Conservation (phyloP, 2,888 invertebrate genomes). For the Acrobasis repandana region DNA sequence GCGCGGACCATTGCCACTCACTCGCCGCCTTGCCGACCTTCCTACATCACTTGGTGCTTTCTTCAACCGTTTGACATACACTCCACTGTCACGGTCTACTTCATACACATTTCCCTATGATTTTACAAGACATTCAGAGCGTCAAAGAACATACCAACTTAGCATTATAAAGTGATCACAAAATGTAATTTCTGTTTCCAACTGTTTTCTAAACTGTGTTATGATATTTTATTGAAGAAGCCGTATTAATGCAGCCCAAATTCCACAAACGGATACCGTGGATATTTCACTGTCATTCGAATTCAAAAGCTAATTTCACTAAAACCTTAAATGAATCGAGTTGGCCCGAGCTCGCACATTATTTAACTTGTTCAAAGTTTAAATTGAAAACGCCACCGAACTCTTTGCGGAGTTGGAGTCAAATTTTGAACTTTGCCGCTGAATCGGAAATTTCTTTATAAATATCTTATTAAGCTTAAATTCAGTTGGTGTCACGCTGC, state of each 20-base stretch:
- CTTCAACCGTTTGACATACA: neutral
- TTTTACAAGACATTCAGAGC: slow-evolving; percentile 1
- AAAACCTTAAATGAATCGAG: slow-evolving; percentile 82
- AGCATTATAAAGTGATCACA: neutral
- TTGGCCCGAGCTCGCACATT: slow-evolving; percentile 78
- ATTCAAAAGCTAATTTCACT: slow-evolving; percentile 82
- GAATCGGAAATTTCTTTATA: slow-evolving; percentile 83
- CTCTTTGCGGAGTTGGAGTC: slow-evolving; percentile 78
- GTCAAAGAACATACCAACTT: neutral
- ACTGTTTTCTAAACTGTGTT: neutral
- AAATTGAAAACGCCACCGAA: slow-evolving; percentile 82
- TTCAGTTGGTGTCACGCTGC: slow-evolving; percentile 82
- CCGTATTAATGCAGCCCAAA: slow-evolving; percentile 54
- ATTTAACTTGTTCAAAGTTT: slow-evolving; percentile 82
- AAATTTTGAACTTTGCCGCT: slow-evolving; percentile 82
- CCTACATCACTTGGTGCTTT: slow-evolving; percentile 26
- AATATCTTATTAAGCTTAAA: slow-evolving; percentile 82
- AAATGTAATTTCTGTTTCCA: neutral
- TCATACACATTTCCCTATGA: slow-evolving; percentile 4
- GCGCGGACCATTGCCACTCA: slow-evolving; percentile 57
- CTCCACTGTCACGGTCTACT: slow-evolving; percentile 7
- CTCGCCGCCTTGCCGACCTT: slow-evolving; percentile 34
- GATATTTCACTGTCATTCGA: slow-evolving; percentile 73
- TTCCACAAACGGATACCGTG: slow-evolving; percentile 53
- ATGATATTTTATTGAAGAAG: slow-evolving; percentile 43